Conservation (phyloP, 2,113 vertebrate genomes). For the Phyllostomus hastatus region DNA sequence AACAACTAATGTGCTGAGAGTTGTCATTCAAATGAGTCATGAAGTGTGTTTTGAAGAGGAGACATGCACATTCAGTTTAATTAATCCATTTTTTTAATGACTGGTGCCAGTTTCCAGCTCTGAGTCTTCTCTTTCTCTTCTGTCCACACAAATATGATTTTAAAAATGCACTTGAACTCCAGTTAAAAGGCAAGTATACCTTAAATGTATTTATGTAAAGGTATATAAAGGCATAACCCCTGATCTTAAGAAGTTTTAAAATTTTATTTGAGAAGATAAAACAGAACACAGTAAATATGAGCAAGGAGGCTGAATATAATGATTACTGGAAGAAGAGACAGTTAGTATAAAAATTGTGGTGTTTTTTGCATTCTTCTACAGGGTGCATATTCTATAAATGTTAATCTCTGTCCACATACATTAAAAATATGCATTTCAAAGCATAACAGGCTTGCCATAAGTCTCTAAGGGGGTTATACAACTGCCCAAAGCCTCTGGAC, state of each 20-base stretch:
- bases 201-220: slow-evolving; percentile 11
- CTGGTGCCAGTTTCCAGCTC: background rate
- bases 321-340: background rate
- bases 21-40: background rate
- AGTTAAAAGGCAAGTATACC: background rate
- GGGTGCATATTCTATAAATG: background rate
- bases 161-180: background rate
- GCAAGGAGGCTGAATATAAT: background rate
- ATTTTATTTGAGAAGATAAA: background rate
- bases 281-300: background rate
- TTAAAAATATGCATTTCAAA: background rate
- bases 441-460: background rate
- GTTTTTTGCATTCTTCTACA: background rate
- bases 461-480: background rate
- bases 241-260: background rate
- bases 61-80: background rate
- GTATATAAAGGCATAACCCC: background rate
- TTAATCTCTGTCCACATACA: background rate
- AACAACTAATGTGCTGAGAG: background rate
- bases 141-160: background rate
- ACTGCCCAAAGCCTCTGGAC: background rate
- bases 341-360: background rate
- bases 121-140: background rate
- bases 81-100: background rate
- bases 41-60: background rate